Evolutionary conservation across 2,888 invertebrate genomes (phyloP), one percentile per base, ranked within the genome.

Genomic region (Apamea crenata): DNA sequence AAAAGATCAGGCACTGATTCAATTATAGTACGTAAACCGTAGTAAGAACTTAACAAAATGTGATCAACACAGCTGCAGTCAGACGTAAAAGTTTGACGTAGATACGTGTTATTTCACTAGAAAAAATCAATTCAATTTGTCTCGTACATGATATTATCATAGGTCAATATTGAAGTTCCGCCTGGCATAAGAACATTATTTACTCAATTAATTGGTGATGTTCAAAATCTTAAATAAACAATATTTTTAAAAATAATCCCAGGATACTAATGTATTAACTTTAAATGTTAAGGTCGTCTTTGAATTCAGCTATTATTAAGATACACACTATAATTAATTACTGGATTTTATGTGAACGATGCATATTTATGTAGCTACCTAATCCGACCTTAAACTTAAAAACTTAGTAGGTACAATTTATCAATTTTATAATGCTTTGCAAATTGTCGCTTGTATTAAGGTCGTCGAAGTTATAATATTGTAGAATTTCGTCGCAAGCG

Each of bases 111-210:
- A 72, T 70, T 68, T 74, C 53, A 72, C 36, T 59, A 47, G 21
- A 73, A 77, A 73, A 77, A 79, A 78, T 71, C n/a, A 56, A 65
- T 71, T 47, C 40, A 72, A 29, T 59, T 74, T 61, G 66, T 80
- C 53, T 36, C 36, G 44, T 80, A 77, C 59, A 32, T 44, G 50
- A 59, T 50, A 88, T 88, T 88, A 87, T 72, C 87, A 80, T 87
- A 87, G 40, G 67, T 81, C 76, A 85, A 88, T 88, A 88, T 87
- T 85, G 40, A 77, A 85, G 81, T 85, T 88, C 88, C 87, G 87
- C 77, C 77, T 87, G 72, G 71, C 76, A 73, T 81, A 61, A 36
- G 66, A 80, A 79, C 66, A 81, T 68, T 80, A 72, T 83, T 86
- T 86, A 74, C 76, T 77, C 61, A 74, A 77, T 80, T 82, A 85